Conservation (phyloP, 2,888 invertebrate genomes). For the Eilema griseolum region DNA sequence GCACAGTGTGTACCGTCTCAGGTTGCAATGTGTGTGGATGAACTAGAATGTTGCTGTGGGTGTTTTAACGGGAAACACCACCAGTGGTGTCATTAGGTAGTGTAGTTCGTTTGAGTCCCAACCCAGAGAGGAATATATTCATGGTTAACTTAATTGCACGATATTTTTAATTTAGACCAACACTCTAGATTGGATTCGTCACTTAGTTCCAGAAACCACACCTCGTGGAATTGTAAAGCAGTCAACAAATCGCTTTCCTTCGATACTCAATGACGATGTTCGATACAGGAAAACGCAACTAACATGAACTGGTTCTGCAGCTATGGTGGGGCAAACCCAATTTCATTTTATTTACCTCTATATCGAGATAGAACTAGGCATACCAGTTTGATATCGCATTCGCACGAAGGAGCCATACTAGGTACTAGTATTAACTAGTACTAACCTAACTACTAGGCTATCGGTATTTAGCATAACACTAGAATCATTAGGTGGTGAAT, state of each 20-base stretch:
- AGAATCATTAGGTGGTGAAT: no score
- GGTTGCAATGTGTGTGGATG: no score
- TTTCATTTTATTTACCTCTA: neutral
- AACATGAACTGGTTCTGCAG: neutral
- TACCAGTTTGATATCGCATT: neutral
- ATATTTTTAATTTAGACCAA: neutral
- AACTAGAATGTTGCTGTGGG: no score
- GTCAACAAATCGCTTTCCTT: constrained; percentile 1
- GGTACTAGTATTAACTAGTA: no score
- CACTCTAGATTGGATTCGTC: neutral
- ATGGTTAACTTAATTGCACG: neutral
- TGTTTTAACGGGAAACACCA: no score
- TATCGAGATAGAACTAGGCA: neutral
- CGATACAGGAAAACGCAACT: neutral
- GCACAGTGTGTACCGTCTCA: no score
- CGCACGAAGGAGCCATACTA: no score
- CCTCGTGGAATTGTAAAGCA: neutral
- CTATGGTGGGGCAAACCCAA: neutral
- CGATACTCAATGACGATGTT: neutral
- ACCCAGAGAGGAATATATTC: neutral
- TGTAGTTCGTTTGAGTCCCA: neutral
- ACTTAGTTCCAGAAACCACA: neutral
- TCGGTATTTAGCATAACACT: no score
- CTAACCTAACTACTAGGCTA: no score
- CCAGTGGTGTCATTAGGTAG: no score